Conservation (phyloP, 2,888 invertebrate species). For the Pristionchus fissidentatus region DNA sequence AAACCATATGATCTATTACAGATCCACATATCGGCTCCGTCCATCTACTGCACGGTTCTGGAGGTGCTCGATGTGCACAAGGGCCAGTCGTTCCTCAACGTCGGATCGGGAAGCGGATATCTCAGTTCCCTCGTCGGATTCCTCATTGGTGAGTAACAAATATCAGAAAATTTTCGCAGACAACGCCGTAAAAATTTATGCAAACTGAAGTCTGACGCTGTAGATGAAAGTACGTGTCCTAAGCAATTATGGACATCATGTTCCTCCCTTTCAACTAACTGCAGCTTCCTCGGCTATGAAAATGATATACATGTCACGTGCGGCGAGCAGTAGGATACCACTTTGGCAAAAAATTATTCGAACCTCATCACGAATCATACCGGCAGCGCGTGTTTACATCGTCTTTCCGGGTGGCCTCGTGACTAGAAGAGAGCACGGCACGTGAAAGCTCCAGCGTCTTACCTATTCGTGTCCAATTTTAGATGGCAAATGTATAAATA, state of each 20-base stretch:
- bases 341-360: too few species aligned
- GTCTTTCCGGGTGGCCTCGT: too few species aligned
- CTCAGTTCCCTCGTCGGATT: constrained; percentile 13
- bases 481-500: too few species aligned
- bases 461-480: too few species aligned
- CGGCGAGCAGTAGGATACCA: too few species aligned
- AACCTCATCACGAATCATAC: too few species aligned
- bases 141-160: not conserved
- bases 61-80: constrained; percentile 2
- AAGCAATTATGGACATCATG: not conserved
- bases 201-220: not conserved
- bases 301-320: too few species aligned
- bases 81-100: constrained; percentile 7
- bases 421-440: too few species aligned
- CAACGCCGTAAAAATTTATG: not conserved
- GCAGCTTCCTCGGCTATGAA: too few species aligned
- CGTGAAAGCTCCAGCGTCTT: too few species aligned
- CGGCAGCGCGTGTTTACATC: too few species aligned
- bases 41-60: constrained; percentile 4
- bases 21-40: constrained; percentile 39
- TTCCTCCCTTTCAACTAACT: too few species aligned
- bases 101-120: constrained; percentile 43
- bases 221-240: not conserved
- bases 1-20: not conserved
- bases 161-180: not conserved